A percentile compares a stretch with the other conserved stretches of the same genome.
phyloP scores from a whole-genome alignment of 2,797 vertebrate genomes.

The Eulemur albifrons region DNA sequence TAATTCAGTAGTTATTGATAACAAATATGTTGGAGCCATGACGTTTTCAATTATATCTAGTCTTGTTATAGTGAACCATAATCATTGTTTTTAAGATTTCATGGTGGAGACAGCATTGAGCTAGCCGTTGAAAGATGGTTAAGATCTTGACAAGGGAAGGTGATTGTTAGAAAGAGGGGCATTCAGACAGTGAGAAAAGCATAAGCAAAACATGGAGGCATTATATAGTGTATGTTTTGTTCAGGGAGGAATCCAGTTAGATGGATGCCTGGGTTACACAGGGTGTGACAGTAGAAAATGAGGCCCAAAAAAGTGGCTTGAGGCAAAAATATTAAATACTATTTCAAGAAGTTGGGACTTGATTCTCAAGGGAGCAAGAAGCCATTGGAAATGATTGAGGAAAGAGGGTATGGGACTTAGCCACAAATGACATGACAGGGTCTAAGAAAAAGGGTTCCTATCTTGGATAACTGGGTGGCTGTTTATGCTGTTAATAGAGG shows the following conservation, averaged over 20 bases:
- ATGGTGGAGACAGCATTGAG: background rate
- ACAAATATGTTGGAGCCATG: background rate
- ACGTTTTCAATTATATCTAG: slow-evolving; percentile 6
- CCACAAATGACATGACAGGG: background rate
- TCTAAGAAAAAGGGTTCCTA: background rate
- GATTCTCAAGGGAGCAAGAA: slow-evolving; percentile 35
- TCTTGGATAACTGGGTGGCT: background rate
- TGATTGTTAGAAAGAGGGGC: background rate
- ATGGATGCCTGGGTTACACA: background rate
- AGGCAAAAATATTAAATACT: background rate
- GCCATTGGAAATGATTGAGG: background rate
- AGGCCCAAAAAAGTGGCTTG: background rate
- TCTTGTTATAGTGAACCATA: background rate
- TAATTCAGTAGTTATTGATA: slow-evolving; percentile 23
- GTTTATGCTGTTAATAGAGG: background rate
- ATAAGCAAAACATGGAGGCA: background rate
- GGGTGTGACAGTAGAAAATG: background rate
- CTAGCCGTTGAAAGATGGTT: slow-evolving; percentile 12
- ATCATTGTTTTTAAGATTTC: slow-evolving; percentile 10
- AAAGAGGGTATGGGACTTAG: background rate
- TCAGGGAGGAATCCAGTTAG: background rate
- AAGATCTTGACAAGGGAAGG: background rate
- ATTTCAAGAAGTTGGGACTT: slow-evolving; percentile 18
- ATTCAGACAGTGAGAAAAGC: background rate
- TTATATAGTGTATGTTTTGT: background rate